Conservation (phyloP, 1,140 invertebrate genomes). For the Pararge aegeria region DNA sequence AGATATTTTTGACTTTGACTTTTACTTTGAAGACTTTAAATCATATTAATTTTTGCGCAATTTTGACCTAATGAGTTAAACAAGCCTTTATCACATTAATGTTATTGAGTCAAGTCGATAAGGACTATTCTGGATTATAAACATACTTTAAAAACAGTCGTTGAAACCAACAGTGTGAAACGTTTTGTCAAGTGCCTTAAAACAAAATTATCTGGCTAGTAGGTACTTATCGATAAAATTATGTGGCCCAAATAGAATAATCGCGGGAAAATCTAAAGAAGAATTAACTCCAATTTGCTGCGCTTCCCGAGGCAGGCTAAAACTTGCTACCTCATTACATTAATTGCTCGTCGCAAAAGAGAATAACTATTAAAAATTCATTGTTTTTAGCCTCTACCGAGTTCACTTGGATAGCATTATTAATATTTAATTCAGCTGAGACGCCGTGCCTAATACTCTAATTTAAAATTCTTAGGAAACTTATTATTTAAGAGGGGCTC, state of each 20-base stretch:
- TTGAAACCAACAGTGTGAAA: background rate
- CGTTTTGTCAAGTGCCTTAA: background rate
- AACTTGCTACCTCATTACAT: conserved; percentile 49
- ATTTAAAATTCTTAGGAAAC: conserved; percentile 75
- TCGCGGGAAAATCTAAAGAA: conserved; percentile 36
- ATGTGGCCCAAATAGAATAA: conserved; percentile 34
- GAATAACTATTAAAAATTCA: conserved; percentile 71
- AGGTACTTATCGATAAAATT: conserved; percentile 22
- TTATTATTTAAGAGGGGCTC: conserved; percentile 70
- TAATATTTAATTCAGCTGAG: conserved; percentile 71
- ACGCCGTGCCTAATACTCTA: conserved; percentile 62
- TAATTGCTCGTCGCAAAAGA: conserved; percentile 48
- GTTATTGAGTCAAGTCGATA: no score
- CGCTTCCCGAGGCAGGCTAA: conserved; percentile 33
- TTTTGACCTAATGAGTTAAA: no score
- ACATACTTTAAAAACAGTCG: no score
- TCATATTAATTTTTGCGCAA: no score
- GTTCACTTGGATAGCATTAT: conserved; percentile 61
- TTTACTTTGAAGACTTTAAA: no score
- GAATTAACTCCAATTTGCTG: conserved; percentile 47
- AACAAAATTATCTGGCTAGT: conserved; percentile 9
- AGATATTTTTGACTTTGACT: no score
- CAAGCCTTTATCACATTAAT: no score
- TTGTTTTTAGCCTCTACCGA: conserved; percentile 54
- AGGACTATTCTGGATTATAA: no score